Evolutionary conservation across 2,797 vertebrate species (phyloP), one percentile per base, ranked within the genome.

Genomic region (Enteromius argenteus): DNA sequence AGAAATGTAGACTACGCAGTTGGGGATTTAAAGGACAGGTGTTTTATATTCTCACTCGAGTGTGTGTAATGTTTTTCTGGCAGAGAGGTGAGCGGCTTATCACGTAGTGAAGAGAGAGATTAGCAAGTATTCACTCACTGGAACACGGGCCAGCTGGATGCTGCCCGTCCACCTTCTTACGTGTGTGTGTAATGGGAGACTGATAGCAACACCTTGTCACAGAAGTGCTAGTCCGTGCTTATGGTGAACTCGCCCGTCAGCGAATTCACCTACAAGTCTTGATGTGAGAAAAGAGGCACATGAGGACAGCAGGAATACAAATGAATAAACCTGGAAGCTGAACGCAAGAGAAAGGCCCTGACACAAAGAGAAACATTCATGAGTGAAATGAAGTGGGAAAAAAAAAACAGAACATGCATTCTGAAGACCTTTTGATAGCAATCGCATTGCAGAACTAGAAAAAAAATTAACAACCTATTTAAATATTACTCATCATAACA

Each of bases 81-180:
- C 67, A 83, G 88, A 81, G 81, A 87, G 88, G 87, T 87, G 88
- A 89, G 78, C 81, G 68, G 88, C 83, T 88, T 89, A 89, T 86
- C 88, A 86, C 80, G 53, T 80, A 84, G 87, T 84, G 81, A 85
- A 88, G 83, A 86, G 85, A 84, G 84, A 88, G 88, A 89, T 89
- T 88, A 89, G 79, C 85, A 75, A 87, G 66, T 60, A 81, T 83
- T 87, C 85, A 83, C 85, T 88, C 30, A 8, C 78, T 79, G 73
- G 67, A 85, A 81, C 81, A 69, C 73, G 71, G 62, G 84, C 87
- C 87, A 86, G 87, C 80, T 83, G 85, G 83, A 86, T 80, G 80
- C 35, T 66, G 85, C 81, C 86, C 69, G 68, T 86, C 84, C 80
- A 87, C 84, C 81, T 83, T 79, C 32, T 46, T 66, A 71, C 3